Evolutionary conservation across 2,888 invertebrate genomes (phyloP).

Genomic region (Periphyllus acericola): DNA sequence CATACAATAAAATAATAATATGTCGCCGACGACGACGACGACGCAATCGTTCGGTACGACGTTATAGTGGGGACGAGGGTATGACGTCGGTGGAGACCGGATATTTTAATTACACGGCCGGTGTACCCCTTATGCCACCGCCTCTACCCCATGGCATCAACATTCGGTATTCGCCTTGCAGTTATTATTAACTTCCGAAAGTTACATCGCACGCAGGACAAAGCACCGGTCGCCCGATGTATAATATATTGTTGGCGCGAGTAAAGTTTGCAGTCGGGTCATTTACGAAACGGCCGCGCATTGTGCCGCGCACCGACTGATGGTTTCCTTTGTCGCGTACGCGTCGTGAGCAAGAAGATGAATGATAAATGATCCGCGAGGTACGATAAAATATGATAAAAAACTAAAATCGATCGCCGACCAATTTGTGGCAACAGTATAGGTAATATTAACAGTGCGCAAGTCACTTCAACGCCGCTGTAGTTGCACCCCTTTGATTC

Average conservation of each 20-base stretch:
- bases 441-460: no score
- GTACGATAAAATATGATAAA: not conserved
- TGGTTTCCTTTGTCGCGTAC: not conserved
- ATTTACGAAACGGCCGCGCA: not conserved
- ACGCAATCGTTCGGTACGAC: not conserved
- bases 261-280: not conserved
- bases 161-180: not conserved
- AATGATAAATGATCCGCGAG: not conserved
- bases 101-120: not conserved
- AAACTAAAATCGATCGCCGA: not conserved
- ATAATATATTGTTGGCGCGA: not conserved
- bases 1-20: not conserved
- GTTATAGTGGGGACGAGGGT: not conserved
- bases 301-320: not conserved
- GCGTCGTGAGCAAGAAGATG: not conserved
- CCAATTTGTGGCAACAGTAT: not conserved
- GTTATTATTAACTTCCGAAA: not conserved
- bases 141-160: not conserved
- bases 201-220: not conserved
- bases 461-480: no score
- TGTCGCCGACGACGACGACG: not conserved
- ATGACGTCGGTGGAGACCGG: not conserved
- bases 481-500: no score
- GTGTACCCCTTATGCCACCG: not conserved
- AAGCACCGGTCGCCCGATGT: not conserved